Conservation (phyloP, 92 coral and sea anemone genomes). For the Paragorgia papillata region DNA sequence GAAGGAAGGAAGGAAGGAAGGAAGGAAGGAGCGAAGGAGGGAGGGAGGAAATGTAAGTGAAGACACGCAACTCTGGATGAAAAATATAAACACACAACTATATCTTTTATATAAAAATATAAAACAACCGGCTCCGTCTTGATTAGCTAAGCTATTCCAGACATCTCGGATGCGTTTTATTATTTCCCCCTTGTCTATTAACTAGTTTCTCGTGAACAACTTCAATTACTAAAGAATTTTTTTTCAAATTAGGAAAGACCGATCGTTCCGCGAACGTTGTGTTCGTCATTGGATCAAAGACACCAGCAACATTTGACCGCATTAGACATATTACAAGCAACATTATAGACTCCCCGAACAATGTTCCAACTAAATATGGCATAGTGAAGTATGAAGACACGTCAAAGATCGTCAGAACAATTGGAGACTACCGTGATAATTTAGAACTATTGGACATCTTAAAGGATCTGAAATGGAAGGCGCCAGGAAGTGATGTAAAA, state of each 20-base stretch:
- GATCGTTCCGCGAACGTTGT: conserved; percentile 25
- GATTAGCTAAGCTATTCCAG: too few relatives aligned
- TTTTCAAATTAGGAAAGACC: conserved; percentile 24
- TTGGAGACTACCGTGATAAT: conserved; percentile 60
- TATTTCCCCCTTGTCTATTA: too few relatives aligned
- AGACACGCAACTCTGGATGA: too few relatives aligned
- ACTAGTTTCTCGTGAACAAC: too few relatives aligned
- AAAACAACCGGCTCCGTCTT: too few relatives aligned
- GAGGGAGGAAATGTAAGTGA: too few relatives aligned
- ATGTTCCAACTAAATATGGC: conserved; percentile 66
- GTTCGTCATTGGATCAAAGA: conserved; percentile 37
- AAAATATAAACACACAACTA: too few relatives aligned
- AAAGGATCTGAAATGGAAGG: conserved; percentile 47
- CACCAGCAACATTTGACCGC: conserved; percentile 58
- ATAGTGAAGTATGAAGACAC: conserved; percentile 68
- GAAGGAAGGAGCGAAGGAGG: too few relatives aligned
- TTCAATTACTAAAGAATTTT: too few relatives aligned
- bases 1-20: too few relatives aligned
- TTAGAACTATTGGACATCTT: conserved; percentile 46
- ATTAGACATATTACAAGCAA: conserved; percentile 56
- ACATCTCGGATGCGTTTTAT: too few relatives aligned
- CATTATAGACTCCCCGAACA: conserved; percentile 64
- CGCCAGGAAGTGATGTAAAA: conserved; percentile 62
- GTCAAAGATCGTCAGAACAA: conserved; percentile 42
- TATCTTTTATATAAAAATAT: too few relatives aligned